Evolutionary conservation across 2,888 invertebrate species (phyloP), one percentile per base, ranked within the genome.

Genomic region (Perdita meconis): DNA sequence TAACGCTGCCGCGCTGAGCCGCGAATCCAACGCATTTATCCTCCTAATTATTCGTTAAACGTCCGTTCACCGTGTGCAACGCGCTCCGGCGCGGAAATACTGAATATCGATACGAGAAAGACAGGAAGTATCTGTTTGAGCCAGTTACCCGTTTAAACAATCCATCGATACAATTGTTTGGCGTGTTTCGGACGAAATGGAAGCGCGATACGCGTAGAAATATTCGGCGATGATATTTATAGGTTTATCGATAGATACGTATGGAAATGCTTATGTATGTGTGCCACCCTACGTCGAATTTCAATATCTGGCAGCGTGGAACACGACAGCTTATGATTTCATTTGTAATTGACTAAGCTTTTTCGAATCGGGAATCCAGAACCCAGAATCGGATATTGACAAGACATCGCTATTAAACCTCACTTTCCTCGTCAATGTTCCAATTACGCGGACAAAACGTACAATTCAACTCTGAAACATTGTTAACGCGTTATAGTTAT

Each of bases 391-490:
- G 38, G 59, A 60, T 59, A 75, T 65, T 44, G 55, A 19, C 38
- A 36, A 34, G 24, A 44, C 26, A 59, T 36, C 30, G 60, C 36
- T 44, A 34, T 3, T 13, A 26, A 30, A 0, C 24, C 3, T 5
- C 13, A 26, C 22, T 26, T 40, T 55, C 47, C 47, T 42, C 40
- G 30, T 42, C 65, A 66, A 66, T 70, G 51, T 64, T 36, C 51
- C 44, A 78, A 51, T 59, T 63, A 75, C 47, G 51, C 73, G 19
- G 36, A 40, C 12, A 26, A 67, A 47, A 59, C 70, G 59, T 70
- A 76, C 70, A 70, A 70, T 78, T 57, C 70, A 59, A 65, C 65
- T 44, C 34, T 34, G 69, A 69, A 75, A 65, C 67, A 77, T 77
- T 24, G 42, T 53, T 26, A 40, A 12, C 19, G 67, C 55, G 30